A percentile compares a stretch with the other conserved stretches of the same genome.
Conservation (phyloP, 2,888 invertebrate species). For the Pediacus dermestoides region DNA sequence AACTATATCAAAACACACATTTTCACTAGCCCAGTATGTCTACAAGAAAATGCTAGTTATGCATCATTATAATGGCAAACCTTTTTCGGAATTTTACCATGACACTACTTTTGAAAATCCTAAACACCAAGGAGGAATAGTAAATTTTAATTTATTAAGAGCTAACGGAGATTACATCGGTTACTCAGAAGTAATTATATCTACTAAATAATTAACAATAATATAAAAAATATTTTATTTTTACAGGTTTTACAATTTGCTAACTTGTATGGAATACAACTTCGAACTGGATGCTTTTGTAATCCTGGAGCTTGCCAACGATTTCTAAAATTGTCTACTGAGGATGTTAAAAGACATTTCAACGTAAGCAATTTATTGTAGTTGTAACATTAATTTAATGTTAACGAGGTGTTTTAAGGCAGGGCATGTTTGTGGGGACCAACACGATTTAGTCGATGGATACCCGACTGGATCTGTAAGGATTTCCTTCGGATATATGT, state of each 20-base stretch:
- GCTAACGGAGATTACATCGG: slow-evolving; percentile 78
- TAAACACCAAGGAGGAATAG: slow-evolving; percentile 74
- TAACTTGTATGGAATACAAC: slow-evolving; percentile 76
- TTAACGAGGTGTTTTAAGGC: slow-evolving; percentile 54
- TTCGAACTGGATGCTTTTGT: slow-evolving; percentile 95
- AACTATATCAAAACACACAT: slow-evolving; percentile 70
- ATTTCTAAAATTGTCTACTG: slow-evolving; percentile 65
- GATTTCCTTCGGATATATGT: slow-evolving; percentile 91
- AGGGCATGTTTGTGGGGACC: slow-evolving; percentile 91
- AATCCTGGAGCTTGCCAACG: slow-evolving; percentile 93
- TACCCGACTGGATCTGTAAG: slow-evolving; percentile 89
- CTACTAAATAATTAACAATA: slow-evolving; percentile 6
- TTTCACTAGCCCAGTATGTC: slow-evolving; percentile 69
- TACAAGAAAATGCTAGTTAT: slow-evolving; percentile 60
- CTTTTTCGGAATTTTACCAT: slow-evolving; percentile 69
- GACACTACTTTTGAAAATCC: slow-evolving; percentile 64
- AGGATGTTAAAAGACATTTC: slow-evolving; percentile 72
- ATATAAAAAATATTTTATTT: slow-evolving; percentile 7
- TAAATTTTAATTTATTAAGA: slow-evolving; percentile 83
- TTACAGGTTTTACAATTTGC: slow-evolving; percentile 83
- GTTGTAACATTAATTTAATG: slow-evolving; percentile 5
- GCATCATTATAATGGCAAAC: slow-evolving; percentile 68
- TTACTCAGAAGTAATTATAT: slow-evolving; percentile 70
- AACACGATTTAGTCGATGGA: slow-evolving; percentile 78
- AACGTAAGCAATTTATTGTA: slow-evolving; percentile 59